A percentile compares a stretch with the other conserved stretches of the same genome.
phyloP scores from a whole-genome alignment of 2,797 vertebrate species.

The Mycteria americana region DNA sequence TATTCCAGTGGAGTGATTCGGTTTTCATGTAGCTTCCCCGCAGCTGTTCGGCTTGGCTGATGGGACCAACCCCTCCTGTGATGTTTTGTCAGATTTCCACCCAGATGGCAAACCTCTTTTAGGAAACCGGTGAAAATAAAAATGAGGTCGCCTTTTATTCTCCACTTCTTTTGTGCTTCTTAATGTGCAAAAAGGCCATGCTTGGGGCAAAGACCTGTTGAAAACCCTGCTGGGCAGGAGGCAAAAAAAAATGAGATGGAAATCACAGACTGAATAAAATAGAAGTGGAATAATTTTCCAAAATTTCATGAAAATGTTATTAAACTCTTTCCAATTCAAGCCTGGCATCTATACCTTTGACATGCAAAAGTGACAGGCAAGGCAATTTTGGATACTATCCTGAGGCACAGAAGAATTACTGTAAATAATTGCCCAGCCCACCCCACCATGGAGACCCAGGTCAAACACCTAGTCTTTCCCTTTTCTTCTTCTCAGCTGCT shows the following conservation, averaged over 20 bases:
- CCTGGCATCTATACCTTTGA: neutral
- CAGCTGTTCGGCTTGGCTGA: conserved; percentile 34
- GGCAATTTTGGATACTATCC: neutral
- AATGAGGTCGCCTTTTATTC: neutral
- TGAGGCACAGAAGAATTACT: neutral
- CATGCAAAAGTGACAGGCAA: neutral
- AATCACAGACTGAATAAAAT: neutral
- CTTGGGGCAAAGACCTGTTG: neutral
- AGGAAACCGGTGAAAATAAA: neutral
- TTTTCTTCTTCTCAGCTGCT: neutral
- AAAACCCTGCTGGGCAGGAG: neutral
- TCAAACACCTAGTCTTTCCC: neutral
- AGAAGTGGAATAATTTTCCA: neutral
- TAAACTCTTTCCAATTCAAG: neutral
- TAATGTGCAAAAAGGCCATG: neutral
- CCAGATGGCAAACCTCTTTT: conserved; percentile 8
- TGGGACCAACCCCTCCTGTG: neutral
- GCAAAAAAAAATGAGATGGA: neutral
- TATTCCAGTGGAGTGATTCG: neutral
- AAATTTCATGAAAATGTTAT: neutral
- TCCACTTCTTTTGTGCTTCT: neutral
- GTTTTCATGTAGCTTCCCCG: conserved; percentile 9
- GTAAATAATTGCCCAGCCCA: neutral
- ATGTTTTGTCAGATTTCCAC: conserved; percentile 36
- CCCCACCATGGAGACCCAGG: neutral